phyloP scores from a whole-genome alignment of 53 echinoderm and acorn worm species.

The Patiria pectinifera region DNA sequence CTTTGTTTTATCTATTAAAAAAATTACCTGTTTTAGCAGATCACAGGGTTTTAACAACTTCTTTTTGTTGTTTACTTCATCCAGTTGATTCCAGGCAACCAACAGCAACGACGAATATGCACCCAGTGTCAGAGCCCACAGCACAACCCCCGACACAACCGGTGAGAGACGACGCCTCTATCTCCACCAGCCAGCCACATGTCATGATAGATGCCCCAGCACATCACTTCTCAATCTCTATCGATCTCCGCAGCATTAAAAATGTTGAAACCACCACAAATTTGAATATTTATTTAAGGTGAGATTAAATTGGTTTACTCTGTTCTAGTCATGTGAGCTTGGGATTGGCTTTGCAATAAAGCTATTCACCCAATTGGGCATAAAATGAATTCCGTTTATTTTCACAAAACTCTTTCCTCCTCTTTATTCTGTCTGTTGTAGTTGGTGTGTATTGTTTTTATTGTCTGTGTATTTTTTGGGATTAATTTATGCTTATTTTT shows the following conservation, averaged over 20 bases:
- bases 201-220: conserved; percentile 66
- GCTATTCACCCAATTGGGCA: neutral
- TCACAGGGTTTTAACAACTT: neutral
- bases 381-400: no score
- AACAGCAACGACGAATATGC: neutral
- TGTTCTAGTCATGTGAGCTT: neutral
- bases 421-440: no score
- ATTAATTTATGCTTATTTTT: no score
- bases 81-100: conserved; percentile 33
- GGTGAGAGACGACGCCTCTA: conserved; percentile 25
- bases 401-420: no score
- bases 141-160: conserved; percentile 49
- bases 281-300: conserved; percentile 93
- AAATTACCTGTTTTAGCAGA: neutral
- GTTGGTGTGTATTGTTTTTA: no score
- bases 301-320: neutral
- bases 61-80: neutral
- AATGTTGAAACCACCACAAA: conserved; percentile 81
- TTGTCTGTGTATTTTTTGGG: no score
- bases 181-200: conserved; percentile 63
- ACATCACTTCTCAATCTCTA: conserved; percentile 92
- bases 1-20: neutral
- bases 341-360: neutral
- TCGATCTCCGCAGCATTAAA: conserved; percentile 93
- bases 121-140: conserved; percentile 30